Evolutionary conservation across 2,113 vertebrate genomes (phyloP).

Genomic region (Oncorhynchus masou): DNA sequence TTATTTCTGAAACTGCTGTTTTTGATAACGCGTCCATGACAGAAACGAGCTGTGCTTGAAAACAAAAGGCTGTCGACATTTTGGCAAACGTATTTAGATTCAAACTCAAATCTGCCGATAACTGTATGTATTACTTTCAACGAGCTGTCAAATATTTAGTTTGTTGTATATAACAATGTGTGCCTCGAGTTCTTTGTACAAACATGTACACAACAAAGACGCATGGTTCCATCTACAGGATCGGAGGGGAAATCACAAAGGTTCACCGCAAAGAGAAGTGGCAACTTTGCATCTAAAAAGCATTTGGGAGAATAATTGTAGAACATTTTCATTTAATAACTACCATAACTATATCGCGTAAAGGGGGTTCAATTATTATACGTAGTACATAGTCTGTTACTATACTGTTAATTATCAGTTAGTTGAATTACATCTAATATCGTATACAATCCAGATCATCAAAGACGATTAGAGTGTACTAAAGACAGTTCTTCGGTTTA

Average conservation of each 20-base stretch:
- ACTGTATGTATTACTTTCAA: neutral
- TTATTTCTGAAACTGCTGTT: constrained; percentile 71
- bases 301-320: too few relatives aligned
- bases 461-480: too few relatives aligned
- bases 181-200: neutral
- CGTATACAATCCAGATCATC: too few relatives aligned
- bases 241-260: constrained; percentile 34
- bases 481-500: neutral
- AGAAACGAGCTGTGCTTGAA: constrained; percentile 70
- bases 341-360: too few relatives aligned
- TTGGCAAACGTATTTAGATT: neutral
- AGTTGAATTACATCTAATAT: too few relatives aligned
- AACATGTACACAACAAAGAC: neutral
- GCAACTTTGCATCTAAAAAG: neutral
- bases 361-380: too few relatives aligned
- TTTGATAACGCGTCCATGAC: constrained; percentile 73
- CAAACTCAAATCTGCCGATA: neutral
- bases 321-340: too few relatives aligned
- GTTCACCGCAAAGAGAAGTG: neutral
- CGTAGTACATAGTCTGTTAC: too few relatives aligned
- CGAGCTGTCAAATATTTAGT: neutral
- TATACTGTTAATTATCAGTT: too few relatives aligned
- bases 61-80: constrained; percentile 66
- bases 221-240: constrained; percentile 36
- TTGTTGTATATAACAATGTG: neutral